Evolutionary conservation across 2,797 vertebrate species (phyloP), one percentile per base, ranked within the genome.

Genomic region (Crax fasciolata): DNA sequence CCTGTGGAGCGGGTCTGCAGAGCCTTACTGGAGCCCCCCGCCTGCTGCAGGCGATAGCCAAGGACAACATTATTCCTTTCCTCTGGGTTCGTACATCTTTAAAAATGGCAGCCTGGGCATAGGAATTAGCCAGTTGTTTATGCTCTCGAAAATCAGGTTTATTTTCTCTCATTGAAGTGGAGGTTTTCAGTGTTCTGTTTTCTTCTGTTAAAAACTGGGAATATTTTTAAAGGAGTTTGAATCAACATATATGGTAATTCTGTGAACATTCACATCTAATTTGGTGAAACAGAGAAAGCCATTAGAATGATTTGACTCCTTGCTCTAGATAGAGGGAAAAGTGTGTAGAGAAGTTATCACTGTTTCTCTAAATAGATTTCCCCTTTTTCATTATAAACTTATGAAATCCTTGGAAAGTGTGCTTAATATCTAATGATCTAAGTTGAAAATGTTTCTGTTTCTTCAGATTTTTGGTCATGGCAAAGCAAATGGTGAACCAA

Each of bases 41-140:
- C 16, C 98, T 99, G 55, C 97, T 99, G 44, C 99, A 99, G 94
- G 99, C 99, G 9, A 99, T 99, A 13, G 99, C 99, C 68, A 99
- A 99, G 96, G 99, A 99, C 97, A 99, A 99, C 97, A 99, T 99
- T 84, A 99, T 99, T 87, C 99, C 99, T 41, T 99, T 99, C 94
- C 98, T 99, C 63, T 98, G 99, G 98, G 99, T 99, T 83, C 3
- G 99, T 95, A 48, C 9, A 1, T 30, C 46, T 18, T 1, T 4
- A 17, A 21, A 46, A 28, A 39, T 9, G 8, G 2, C 54, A 17
- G 61, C 57, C 41, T 55, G 27, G 43, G 10, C 11, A 0, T 15
- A 10, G 16, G 51, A 51, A 74, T 27, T 80, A 19, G 8, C 28
- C 38, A n/a, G 30, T 38, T 32, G 0, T 11, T 79, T 1, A 0